phyloP scores from a whole-genome alignment of 2,888 invertebrate species.

The Bhutanitis thaidina region DNA sequence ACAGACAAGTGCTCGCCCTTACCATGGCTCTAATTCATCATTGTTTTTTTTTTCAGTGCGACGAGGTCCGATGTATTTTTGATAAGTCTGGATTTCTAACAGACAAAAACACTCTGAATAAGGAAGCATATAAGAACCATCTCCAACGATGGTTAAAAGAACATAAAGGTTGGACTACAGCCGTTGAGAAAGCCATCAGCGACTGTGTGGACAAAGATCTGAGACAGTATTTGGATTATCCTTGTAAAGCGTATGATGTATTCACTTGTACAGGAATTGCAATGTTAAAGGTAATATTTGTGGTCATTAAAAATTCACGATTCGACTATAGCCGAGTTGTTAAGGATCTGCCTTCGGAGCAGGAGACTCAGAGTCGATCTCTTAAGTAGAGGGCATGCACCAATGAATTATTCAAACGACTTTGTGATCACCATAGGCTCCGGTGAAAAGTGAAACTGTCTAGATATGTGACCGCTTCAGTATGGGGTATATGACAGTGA shows the following conservation, averaged over 20 bases:
- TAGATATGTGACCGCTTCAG: no score
- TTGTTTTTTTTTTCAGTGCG: conserved; percentile 46
- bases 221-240: conserved; percentile 55
- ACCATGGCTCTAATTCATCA: no score
- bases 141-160: conserved; percentile 51
- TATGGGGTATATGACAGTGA: no score
- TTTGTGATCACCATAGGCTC: no score
- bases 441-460: no score
- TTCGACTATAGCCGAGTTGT: no score
- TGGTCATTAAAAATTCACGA: no score
- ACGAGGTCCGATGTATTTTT: conserved; percentile 65
- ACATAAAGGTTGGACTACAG: conserved; percentile 51
- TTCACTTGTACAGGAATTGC: conserved; percentile 70
- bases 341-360: no score
- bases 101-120: conserved; percentile 53
- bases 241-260: conserved; percentile 67
- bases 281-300: conserved; percentile 56
- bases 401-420: no score
- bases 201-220: conserved; percentile 64
- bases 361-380: no score
- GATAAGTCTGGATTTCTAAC: conserved; percentile 63
- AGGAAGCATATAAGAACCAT: conserved; percentile 54
- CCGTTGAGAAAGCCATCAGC: conserved; percentile 53
- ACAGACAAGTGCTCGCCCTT: no score
- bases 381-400: no score